Base-by-base conservation (phyloP, 2,888 invertebrate species). In the Syritta pipiens region DNA sequence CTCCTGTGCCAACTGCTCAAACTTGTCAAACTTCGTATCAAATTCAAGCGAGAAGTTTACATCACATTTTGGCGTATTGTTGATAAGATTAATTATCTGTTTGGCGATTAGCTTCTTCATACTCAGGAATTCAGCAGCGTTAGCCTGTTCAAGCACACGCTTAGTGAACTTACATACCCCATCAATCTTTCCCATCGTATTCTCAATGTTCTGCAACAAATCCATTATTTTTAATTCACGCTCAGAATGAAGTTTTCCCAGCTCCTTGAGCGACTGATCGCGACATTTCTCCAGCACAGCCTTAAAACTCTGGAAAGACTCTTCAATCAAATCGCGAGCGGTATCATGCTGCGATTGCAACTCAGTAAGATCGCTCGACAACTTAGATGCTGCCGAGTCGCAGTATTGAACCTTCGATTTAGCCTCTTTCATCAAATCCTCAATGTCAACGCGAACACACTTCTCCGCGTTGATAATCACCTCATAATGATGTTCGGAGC, bases 181-280 rank as follows among this genome's bases (percentile, higher is more conserved):
- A 85, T 96, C 95, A 79, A 97, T 93, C 84, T 94, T 93, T 81
- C 94, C 94, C 81, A 95, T 93, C 3, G 94, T 94, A 86, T 95
- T 96, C 84, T 95, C 96, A 62, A 97, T 92, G 74, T 93, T 93
- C 85, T 95, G 94, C 85, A 94, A 93, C 77, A 94, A 91, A 86
- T 97, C 96, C 96, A 97, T 97, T 28, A 97, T 94, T 87, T 94
- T 94, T 32, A 97, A 90, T 88, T 97, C 97, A 75, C 96, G 92
- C 85, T 94, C 93, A 72, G 94, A 94, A 87, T 97, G 97, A 81
- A 95, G 88, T 81, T 91, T 91, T 84, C 94, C 93, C 44, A 96
- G 90, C 85, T 94, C 93, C 82, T 92, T 91, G 17, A 96, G 89
- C 12, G 94, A 91, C 51, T 92, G 92, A 84, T 97, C 96, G 82